A percentile compares a stretch with the other conserved stretches of the same genome.
phyloP scores from a whole-genome alignment of 2,888 invertebrate species.

The Drosophila diplacantha region DNA sequence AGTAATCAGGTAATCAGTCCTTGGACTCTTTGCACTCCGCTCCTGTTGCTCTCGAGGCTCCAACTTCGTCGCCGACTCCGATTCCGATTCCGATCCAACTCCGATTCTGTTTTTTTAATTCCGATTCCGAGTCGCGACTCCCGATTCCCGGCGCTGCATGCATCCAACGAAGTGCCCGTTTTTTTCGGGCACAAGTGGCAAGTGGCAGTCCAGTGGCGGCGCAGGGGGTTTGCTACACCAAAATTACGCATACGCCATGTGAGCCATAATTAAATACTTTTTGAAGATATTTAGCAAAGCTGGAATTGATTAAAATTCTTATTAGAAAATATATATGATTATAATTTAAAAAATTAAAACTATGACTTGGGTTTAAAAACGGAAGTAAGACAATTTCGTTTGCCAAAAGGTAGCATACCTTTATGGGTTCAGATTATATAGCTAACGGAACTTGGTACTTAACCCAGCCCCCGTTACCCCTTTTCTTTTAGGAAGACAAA shows the following conservation, averaged over 20 bases:
- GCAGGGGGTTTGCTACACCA: not conserved
- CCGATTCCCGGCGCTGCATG: slow-evolving; percentile 20
- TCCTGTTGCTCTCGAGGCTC: slow-evolving; percentile 8
- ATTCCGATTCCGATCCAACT: slow-evolving; percentile 12
- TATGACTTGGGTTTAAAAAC: not conserved
- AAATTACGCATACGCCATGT: slow-evolving; percentile 15
- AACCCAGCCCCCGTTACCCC: not conserved
- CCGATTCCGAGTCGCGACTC: slow-evolving; percentile 16
- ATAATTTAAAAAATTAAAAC: not conserved
- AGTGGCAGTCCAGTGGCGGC: slow-evolving; percentile 19
- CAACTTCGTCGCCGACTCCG: slow-evolving; percentile 7
- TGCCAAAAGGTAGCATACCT: slow-evolving; percentile 28
- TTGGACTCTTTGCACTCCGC: slow-evolving; percentile 1
- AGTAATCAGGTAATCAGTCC: not conserved
- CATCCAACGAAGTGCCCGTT: slow-evolving; percentile 25
- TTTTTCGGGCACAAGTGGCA: slow-evolving; percentile 8
- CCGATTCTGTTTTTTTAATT: slow-evolving; percentile 7
- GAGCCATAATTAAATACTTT: not conserved
- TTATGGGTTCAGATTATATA: slow-evolving; percentile 11
- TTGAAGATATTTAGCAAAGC: not conserved
- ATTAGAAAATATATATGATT: not conserved
- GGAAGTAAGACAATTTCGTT: not conserved
- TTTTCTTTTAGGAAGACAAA: not conserved
- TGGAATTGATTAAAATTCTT: not conserved
- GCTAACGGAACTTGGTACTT: slow-evolving; percentile 1